Evolutionary conservation across 2,113 vertebrate species (phyloP), one percentile per base, ranked within the genome.

Genomic region (Sinocyclocheilus rhinocerous): DNA sequence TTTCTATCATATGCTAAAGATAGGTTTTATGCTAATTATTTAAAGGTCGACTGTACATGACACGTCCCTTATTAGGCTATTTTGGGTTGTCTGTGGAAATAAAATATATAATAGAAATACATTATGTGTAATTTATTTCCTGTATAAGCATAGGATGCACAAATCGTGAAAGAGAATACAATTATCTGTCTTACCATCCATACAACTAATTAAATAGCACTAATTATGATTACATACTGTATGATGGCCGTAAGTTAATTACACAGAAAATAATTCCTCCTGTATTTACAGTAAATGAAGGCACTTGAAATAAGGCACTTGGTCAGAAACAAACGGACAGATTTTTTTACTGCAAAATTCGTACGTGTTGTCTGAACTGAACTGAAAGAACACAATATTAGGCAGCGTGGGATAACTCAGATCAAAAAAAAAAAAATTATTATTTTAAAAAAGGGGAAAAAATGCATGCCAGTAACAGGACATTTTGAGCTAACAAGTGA

Each of bases 261-360:
- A 12, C 26, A 78, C 48, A 2, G 18, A 57, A 22, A 13, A 39
- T 12, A 57, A 57, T 20, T 57, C 22, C 5, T 39, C 12, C 57
- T 10, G 33, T 16, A 24, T 80, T 63, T 73, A 22, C 36, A 73
- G 36, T 63, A n/a, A 63, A 80, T 61, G 24, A 78, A 67, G 42
- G 59, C 39, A 82, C 59, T 15, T 45, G 39, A 79, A 84, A 87
- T 18, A 77, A 67, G 42, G 59, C 39, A 82, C 59, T 7, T 33
- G 39, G 59, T 73, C 33, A 75, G 80, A 85, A 82, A 85, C 72
- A 57, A n/a, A 42, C 11, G 42, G 29, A 65, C 61, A 84, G 24
- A 52, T 78, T 18, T 76, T 91, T 94, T 94, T 95, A 95, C 94
- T 95, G 93, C 93, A 95, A 93, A 87, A 94, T 92, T 93, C 39